These are phyloP conservation scores for Cheilosia vernalis DNA, from an alignment of 2,888 invertebrate species.

Conservation along the genomic window DNA sequence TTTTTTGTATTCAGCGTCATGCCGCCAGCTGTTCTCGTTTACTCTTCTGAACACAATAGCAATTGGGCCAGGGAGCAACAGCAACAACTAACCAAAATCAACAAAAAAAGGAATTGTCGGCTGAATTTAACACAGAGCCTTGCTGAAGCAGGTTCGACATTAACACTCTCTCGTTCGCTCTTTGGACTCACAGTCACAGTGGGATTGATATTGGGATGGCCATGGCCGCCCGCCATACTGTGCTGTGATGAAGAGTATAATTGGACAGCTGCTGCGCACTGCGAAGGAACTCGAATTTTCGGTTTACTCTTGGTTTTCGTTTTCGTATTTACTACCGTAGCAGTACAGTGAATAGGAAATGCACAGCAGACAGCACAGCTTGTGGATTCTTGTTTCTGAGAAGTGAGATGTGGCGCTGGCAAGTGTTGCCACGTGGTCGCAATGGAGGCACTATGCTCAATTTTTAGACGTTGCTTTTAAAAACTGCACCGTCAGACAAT, in stretches of 20 bases:
- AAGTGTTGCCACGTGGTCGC: conserved; percentile 29
- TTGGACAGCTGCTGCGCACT: conserved; percentile 69
- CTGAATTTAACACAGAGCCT: conserved; percentile 30
- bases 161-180: conserved; percentile 45
- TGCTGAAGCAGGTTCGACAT: conserved; percentile 26
- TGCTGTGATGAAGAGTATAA: conserved; percentile 36
- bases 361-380: conserved; percentile 2
- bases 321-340: not conserved
- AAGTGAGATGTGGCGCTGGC: not conserved
- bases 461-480: not conserved
- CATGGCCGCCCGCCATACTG: conserved; percentile 3
- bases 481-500: no score
- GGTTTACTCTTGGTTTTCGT: conserved; percentile 10
- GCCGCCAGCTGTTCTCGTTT: conserved; percentile 64
- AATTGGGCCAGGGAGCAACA: conserved; percentile 5
- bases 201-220: not conserved
- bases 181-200: not conserved
- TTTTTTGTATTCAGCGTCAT: conserved; percentile 59
- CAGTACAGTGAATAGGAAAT: not conserved
- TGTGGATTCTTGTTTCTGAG: conserved; percentile 23
- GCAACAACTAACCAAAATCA: not conserved
- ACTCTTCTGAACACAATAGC: conserved; percentile 1
- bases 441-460: not conserved
- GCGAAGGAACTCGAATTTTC: conserved; percentile 30
- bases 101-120: conserved; percentile 7